Conservation (phyloP, 2,113 vertebrate species). For the Trichechus manatus region DNA sequence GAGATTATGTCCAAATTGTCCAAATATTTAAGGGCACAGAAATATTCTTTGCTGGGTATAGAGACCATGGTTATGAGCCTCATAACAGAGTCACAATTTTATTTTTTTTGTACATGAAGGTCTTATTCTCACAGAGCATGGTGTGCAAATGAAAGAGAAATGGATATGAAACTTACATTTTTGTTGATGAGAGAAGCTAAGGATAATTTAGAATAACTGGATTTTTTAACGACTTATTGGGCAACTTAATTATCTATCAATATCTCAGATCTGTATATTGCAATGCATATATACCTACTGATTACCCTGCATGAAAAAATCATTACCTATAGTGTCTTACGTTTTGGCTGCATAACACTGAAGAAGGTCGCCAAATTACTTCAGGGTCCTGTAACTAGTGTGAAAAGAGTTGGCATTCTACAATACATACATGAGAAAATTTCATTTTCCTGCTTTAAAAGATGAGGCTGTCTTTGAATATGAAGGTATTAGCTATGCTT, state of each 20-base stretch:
- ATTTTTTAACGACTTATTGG: neutral
- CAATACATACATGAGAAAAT: neutral
- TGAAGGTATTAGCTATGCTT: neutral
- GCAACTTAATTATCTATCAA: neutral
- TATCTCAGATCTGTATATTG: neutral
- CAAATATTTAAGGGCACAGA: neutral
- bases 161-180: neutral
- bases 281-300: neutral
- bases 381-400: neutral
- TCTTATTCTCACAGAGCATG: neutral
- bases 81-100: neutral
- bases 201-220: neutral
- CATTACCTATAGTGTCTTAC: neutral
- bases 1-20: neutral
- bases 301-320: neutral
- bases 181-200: neutral
- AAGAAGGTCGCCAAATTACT: neutral
- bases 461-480: neutral
- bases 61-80: neutral
- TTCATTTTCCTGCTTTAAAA: neutral
- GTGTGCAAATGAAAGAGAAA: neutral
- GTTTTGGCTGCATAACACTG: neutral
- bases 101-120: neutral
- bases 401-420: neutral
- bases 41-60: neutral